Conservation (phyloP, 2,888 invertebrate genomes). For the Zonitis immaculata region DNA sequence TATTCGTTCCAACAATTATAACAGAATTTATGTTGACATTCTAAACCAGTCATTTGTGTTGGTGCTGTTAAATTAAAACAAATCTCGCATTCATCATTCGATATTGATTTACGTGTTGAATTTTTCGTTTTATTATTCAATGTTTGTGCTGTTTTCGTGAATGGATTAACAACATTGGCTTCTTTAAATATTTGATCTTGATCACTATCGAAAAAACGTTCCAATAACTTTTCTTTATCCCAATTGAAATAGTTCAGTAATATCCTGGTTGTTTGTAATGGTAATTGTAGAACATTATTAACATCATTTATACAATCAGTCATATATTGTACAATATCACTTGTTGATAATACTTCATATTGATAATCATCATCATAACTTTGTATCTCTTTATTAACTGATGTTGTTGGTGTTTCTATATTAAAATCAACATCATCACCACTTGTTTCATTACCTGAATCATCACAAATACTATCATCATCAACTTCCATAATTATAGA, state of each 20-base stretch:
- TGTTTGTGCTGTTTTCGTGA: slow-evolving; percentile 54
- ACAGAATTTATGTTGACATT: slow-evolving; percentile 97
- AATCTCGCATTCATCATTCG: slow-evolving; percentile 89
- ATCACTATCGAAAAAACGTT: slow-evolving; percentile 93
- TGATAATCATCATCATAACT: slow-evolving; percentile 87
- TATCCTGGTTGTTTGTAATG: slow-evolving; percentile 85
- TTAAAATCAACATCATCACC: slow-evolving; percentile 94
- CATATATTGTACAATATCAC: slow-evolving; percentile 97
- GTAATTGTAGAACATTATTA: slow-evolving; percentile 90
- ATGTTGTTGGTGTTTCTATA: slow-evolving; percentile 77
- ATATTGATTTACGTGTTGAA: slow-evolving; percentile 62
- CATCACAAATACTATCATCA: slow-evolving; percentile 84
- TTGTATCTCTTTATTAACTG: slow-evolving; percentile 67
- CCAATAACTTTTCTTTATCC: slow-evolving; percentile 99
- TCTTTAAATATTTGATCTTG: slow-evolving; percentile 91
- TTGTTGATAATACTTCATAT: slow-evolving; percentile 91
- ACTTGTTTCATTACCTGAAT: slow-evolving; percentile 89
- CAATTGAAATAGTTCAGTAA: slow-evolving; percentile 97
- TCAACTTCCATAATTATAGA: slow-evolving; percentile 76
- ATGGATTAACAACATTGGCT: slow-evolving; percentile 93
- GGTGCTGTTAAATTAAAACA: slow-evolving; percentile 85
- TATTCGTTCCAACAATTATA: slow-evolving; percentile 95
- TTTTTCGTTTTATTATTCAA: slow-evolving; percentile 54
- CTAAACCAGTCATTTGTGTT: slow-evolving; percentile 85
- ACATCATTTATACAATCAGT: slow-evolving; percentile 96